These are phyloP conservation scores for Melinaea marsaeus DNA, from an alignment of 2,888 invertebrate species.

Conservation along the genomic window DNA sequence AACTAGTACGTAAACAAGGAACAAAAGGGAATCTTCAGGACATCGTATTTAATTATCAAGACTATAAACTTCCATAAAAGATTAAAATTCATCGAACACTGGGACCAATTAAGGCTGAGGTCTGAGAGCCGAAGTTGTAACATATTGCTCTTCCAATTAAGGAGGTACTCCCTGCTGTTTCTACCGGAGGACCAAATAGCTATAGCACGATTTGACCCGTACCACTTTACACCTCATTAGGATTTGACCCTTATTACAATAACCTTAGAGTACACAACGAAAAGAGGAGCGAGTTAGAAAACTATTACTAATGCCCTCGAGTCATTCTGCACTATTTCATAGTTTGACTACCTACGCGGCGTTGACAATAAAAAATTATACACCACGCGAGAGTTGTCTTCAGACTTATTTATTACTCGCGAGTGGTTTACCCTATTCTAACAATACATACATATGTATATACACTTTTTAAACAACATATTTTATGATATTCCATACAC, in stretches of 20 bases:
- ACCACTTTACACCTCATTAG: constrained; percentile 32
- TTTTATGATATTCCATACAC: no score
- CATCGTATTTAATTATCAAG: constrained; percentile 29
- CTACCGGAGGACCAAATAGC: constrained; percentile 68
- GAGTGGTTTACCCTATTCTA: constrained; percentile 11
- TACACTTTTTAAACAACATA: no score
- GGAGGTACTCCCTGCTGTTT: constrained; percentile 70
- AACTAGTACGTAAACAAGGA: not conserved
- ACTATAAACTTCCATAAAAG: constrained; percentile 37
- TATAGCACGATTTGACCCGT: constrained; percentile 64
- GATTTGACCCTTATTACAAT: constrained; percentile 35
- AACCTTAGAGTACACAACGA: constrained; percentile 32
- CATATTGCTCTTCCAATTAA: constrained; percentile 75
- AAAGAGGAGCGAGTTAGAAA: constrained; percentile 44
- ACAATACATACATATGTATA: not conserved
- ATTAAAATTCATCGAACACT: constrained; percentile 37
- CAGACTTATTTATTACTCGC: constrained; percentile 9
- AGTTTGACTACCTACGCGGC: constrained; percentile 50
- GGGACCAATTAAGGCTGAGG: constrained; percentile 42
- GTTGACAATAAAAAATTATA: constrained; percentile 63
- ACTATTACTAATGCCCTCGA: constrained; percentile 63
- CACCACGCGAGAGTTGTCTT: constrained; percentile 24
- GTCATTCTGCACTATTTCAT: constrained; percentile 60
- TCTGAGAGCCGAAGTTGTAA: constrained; percentile 53
- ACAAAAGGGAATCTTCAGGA: not conserved